phyloP scores from a whole-genome alignment of 2,797 vertebrate genomes.

The Melanogrammus aeglefinus region DNA sequence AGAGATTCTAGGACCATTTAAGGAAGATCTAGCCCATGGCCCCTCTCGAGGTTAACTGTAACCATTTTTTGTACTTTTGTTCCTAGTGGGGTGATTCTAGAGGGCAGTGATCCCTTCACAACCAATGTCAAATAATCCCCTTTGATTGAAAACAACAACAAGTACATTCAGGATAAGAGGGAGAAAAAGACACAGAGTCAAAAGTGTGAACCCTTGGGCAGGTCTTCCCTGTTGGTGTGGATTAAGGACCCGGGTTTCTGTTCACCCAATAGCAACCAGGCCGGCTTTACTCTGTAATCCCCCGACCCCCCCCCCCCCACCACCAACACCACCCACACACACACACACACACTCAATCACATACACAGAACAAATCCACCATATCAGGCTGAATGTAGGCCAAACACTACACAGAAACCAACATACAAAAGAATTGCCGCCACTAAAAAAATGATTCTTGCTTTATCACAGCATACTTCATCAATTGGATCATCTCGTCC shows the following conservation, averaged over 20 bases:
- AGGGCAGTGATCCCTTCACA: not conserved
- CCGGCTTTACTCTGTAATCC: constrained; percentile 74
- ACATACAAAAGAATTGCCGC: constrained; percentile 17
- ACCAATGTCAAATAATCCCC: not conserved
- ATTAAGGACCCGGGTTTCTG: constrained; percentile 73
- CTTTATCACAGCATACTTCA: constrained; percentile 69
- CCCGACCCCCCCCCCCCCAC: constrained; percentile 18
- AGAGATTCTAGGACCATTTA: constrained; percentile 50
- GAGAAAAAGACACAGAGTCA: constrained; percentile 48
- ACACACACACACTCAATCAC: constrained; percentile 12
- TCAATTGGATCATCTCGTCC: constrained; percentile 65
- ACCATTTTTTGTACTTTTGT: not conserved
- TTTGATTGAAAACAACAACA: not conserved
- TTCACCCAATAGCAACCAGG: constrained; percentile 66
- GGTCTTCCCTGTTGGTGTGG: constrained; percentile 64
- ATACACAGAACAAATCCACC: constrained; percentile 70
- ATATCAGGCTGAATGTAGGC: constrained; percentile 71
- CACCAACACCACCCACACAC: not conserved
- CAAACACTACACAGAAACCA: constrained; percentile 52
- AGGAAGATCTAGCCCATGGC: constrained; percentile 35
- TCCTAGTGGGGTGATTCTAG: not conserved
- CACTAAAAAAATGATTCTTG: constrained; percentile 28
- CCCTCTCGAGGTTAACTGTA: not conserved
- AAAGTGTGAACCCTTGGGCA: constrained; percentile 51
- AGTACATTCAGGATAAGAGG: constrained; percentile 16